A percentile compares a stretch with the other conserved stretches of the same genome.
These are phyloP conservation scores for Hypselothyrea guttata DNA, from an alignment of 2,888 invertebrate genomes.

Conservation along the genomic window DNA sequence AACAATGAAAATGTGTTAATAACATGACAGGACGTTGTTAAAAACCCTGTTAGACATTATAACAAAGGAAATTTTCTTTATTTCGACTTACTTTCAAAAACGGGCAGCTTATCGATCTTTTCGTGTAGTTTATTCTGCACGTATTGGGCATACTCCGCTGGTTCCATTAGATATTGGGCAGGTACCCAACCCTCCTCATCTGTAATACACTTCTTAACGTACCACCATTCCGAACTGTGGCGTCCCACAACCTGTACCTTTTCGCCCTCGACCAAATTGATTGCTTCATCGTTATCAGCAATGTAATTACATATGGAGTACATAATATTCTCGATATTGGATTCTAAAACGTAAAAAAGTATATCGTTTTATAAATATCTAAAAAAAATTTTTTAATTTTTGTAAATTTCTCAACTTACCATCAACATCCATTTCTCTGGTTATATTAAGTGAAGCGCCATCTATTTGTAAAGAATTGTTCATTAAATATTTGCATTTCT, in stretches of 20 bases:
- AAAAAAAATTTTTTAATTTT: neutral
- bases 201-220: constrained; percentile 93
- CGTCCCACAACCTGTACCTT: constrained; percentile 92
- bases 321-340: constrained; percentile 88
- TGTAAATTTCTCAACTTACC: constrained; percentile 72
- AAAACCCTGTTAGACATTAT: constrained; percentile 31
- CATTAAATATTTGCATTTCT: neutral
- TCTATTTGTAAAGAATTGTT: constrained; percentile 83
- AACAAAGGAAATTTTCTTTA: neutral
- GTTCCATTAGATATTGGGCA: constrained; percentile 92
- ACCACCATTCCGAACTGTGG: constrained; percentile 96
- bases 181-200: constrained; percentile 98
- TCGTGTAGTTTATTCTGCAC: constrained; percentile 94
- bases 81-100: constrained; percentile 92
- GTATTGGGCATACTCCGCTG: constrained; percentile 90
- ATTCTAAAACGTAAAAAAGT: constrained; percentile 67
- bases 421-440: constrained; percentile 86
- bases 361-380: no score
- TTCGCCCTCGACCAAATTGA: constrained; percentile 95
- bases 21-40: constrained; percentile 44
- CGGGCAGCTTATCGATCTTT: constrained; percentile 94
- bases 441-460: constrained; percentile 88
- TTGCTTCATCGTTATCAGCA: constrained; percentile 93
- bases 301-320: constrained; percentile 93
- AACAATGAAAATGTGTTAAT: constrained; percentile 56